Evolutionary conservation across 1,140 invertebrate species (phyloP).

Genomic region (Atta colombica): DNA sequence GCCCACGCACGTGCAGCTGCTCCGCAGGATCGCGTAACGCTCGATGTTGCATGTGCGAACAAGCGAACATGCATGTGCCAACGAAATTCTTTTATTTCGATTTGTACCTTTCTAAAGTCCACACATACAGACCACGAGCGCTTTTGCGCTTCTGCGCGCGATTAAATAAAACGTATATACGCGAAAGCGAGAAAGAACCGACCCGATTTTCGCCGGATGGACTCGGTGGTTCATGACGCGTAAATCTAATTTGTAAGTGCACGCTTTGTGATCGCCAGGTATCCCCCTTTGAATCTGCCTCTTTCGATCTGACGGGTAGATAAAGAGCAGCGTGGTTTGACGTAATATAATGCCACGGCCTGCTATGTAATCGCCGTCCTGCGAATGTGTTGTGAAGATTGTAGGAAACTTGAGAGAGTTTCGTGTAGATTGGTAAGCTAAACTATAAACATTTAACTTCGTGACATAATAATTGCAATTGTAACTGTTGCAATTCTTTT

Average conservation of each 20-base stretch:
- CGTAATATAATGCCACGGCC: conserved; percentile 25
- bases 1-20: conserved; percentile 61
- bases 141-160: not conserved
- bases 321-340: conserved; percentile 40
- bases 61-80: conserved; percentile 15
- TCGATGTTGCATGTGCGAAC: conserved; percentile 1
- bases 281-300: conserved; percentile 35
- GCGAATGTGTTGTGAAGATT: not conserved
- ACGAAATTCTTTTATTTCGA: conserved; percentile 43
- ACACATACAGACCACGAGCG: not conserved
- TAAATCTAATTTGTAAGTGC: conserved; percentile 64
- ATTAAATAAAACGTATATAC: conserved; percentile 11
- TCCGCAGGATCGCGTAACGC: conserved; percentile 6
- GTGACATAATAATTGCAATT: not conserved
- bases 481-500: not conserved
- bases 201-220: conserved; percentile 47
- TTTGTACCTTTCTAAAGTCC: conserved; percentile 34
- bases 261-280: conserved; percentile 47
- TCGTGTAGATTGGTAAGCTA: not conserved
- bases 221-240: conserved; percentile 50
- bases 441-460: not conserved
- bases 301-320: conserved; percentile 42
- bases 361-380: conserved; percentile 17
- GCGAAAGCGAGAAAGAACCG: not conserved
- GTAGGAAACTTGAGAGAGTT: not conserved